A percentile compares a stretch with the other conserved stretches of the same genome.
These are phyloP conservation scores for Leptura quadrifasciata DNA, from an alignment of 2,888 invertebrate genomes.

Conservation along the genomic window DNA sequence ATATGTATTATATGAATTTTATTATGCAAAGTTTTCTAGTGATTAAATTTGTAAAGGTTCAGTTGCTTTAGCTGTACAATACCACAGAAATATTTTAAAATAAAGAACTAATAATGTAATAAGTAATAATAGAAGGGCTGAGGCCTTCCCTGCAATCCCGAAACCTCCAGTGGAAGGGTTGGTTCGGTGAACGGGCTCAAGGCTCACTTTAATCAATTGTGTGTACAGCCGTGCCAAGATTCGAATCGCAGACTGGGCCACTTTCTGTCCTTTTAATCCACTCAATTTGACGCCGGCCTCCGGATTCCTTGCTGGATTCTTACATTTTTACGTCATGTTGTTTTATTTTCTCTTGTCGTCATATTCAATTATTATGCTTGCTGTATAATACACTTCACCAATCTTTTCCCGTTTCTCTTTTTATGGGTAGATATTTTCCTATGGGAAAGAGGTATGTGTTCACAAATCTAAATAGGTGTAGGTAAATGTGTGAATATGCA, in stretches of 20 bases:
- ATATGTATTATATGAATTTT: no score
- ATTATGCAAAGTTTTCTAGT: no score
- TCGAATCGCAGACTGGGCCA: constrained; percentile 61
- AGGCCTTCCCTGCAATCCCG: constrained; percentile 27
- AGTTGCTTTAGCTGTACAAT: no score
- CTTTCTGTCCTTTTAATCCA: constrained; percentile 62
- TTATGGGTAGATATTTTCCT: neutral
- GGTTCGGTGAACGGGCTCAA: constrained; percentile 47
- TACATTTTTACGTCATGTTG: constrained; percentile 34
- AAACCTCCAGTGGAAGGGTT: constrained; percentile 51
- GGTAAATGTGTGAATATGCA: no score
- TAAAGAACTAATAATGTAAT: neutral
- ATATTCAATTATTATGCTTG: constrained; percentile 20
- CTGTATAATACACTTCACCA: constrained; percentile 1
- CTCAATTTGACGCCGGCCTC: constrained; percentile 57
- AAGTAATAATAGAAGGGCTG: constrained; percentile 16
- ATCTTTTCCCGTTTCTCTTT: neutral
- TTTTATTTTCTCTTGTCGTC: neutral
- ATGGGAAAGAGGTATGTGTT: no score
- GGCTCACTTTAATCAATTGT: constrained; percentile 68
- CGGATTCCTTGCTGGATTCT: constrained; percentile 32
- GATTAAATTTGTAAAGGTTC: no score
- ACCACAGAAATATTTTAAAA: neutral
- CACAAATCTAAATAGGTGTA: no score
- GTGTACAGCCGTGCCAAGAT: constrained; percentile 67